phyloP scores from a whole-genome alignment of 2,797 vertebrate species.

The Allenopithecus nigroviridis region DNA sequence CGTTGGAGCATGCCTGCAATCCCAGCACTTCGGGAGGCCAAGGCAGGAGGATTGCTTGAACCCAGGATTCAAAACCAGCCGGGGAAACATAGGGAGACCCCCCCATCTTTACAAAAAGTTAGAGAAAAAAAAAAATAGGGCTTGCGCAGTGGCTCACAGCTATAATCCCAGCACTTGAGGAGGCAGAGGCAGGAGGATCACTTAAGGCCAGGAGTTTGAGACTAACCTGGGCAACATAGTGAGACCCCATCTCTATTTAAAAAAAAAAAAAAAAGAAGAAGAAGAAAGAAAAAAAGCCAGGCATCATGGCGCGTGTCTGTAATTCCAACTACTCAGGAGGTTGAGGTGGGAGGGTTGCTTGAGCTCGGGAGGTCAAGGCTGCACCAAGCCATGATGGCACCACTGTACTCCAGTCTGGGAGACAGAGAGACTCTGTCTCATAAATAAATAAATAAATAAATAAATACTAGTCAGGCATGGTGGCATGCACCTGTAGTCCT shows the following conservation, averaged over 20 bases:
- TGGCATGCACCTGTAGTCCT: not conserved
- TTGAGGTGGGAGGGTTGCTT: not conserved
- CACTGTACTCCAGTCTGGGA: not conserved
- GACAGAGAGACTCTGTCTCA: not conserved
- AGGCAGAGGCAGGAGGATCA: not conserved
- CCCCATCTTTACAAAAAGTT: not conserved
- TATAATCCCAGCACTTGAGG: not conserved
- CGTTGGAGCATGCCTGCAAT: not conserved
- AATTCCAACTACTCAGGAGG: not conserved
- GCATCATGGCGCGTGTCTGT: accelerated
- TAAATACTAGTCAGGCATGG: not conserved
- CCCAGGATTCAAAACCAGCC: not conserved
- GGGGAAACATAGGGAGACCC: not conserved
- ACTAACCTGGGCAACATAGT: not conserved
- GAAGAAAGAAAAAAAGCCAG: not conserved
- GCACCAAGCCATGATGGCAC: not conserved
- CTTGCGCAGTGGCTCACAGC: not conserved
- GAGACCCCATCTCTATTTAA: too few relatives aligned
- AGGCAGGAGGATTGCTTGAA: not conserved
- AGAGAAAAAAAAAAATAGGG: not conserved
- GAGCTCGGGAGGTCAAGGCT: not conserved
- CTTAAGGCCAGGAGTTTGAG: not conserved
- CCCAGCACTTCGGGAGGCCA: not conserved
- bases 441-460: not conserved
- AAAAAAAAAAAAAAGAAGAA: too few relatives aligned